These are phyloP conservation scores for Dipodomys merriami DNA, from an alignment of 2,113 vertebrate species.

Conservation along the genomic window DNA sequence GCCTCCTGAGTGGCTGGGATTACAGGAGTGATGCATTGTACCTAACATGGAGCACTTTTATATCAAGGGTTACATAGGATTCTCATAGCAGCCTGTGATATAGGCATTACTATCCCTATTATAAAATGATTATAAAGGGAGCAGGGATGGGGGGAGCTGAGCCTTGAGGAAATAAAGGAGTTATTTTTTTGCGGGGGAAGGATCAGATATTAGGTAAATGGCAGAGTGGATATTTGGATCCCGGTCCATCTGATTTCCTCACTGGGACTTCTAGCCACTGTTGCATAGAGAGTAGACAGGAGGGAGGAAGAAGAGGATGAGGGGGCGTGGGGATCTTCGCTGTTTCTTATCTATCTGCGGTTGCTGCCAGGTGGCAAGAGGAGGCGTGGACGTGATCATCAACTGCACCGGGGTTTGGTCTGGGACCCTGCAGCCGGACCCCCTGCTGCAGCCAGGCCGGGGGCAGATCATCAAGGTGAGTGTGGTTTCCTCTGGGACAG, in stretches of 20 bases:
- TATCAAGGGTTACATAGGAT: neutral
- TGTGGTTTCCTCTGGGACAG: neutral
- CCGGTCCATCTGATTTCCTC: neutral
- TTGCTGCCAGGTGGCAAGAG: constrained; percentile 86
- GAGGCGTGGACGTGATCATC: constrained; percentile 91
- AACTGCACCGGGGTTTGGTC: constrained; percentile 95
- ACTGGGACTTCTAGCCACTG: neutral
- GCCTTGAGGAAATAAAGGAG: neutral
- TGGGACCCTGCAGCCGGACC: constrained; percentile 91
- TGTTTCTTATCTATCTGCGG: neutral
- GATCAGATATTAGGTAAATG: neutral
- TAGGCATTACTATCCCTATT: neutral
- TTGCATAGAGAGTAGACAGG: neutral
- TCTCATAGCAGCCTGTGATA: neutral
- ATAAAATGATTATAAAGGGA: neutral
- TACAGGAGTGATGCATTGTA: neutral
- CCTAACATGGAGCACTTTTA: too few species aligned
- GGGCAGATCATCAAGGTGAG: constrained; percentile 96
- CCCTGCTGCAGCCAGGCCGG: constrained; percentile 91
- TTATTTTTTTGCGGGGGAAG: neutral
- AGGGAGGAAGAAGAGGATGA: too few species aligned
- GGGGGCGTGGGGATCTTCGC: neutral
- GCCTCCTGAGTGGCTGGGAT: neutral
- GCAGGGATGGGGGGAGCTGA: neutral
- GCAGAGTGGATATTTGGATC: neutral